Conservation (phyloP, 2,797 vertebrate genomes). For the Acipenser oxyrinchus region DNA sequence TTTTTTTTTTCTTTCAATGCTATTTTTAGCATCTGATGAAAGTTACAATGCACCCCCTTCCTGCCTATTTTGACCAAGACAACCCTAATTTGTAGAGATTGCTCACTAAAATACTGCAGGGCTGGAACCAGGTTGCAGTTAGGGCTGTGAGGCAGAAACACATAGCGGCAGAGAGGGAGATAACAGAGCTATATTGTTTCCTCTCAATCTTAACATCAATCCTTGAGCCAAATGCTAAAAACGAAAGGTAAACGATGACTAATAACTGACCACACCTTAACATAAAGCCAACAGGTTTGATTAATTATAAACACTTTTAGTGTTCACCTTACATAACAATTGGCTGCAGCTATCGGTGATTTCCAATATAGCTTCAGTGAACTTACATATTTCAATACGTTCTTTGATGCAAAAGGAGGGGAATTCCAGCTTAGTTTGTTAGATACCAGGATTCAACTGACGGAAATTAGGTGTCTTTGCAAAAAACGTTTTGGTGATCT, state of each 20-base stretch:
- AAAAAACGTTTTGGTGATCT: no score
- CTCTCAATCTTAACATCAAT: constrained; percentile 39
- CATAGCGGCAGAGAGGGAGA: constrained; percentile 9
- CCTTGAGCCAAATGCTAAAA: background rate
- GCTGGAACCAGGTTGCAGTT: constrained; percentile 37
- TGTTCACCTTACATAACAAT: no score
- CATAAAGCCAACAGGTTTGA: no score
- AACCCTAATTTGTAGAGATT: constrained; percentile 49
- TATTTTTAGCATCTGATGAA: constrained; percentile 56
- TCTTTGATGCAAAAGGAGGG: no score
- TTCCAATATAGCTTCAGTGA: no score
- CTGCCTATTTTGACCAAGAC: constrained; percentile 53
- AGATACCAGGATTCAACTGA: no score
- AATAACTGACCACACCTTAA: background rate
- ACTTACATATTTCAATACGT: no score
- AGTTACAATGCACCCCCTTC: constrained; percentile 43
- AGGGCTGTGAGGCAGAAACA: constrained; percentile 19
- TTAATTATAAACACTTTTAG: no score
- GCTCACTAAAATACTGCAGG: constrained; percentile 54
- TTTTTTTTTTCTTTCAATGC: constrained; percentile 40
- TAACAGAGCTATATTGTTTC: constrained; percentile 44
- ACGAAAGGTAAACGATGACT: background rate
- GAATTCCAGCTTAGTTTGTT: no score
- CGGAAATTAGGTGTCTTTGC: no score
- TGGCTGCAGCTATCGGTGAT: no score